Percentiles rank a stretch among this genome's conserved stretches.
Conservation (phyloP, 1,140 invertebrate genomes). For the Brachystomella parvula region DNA sequence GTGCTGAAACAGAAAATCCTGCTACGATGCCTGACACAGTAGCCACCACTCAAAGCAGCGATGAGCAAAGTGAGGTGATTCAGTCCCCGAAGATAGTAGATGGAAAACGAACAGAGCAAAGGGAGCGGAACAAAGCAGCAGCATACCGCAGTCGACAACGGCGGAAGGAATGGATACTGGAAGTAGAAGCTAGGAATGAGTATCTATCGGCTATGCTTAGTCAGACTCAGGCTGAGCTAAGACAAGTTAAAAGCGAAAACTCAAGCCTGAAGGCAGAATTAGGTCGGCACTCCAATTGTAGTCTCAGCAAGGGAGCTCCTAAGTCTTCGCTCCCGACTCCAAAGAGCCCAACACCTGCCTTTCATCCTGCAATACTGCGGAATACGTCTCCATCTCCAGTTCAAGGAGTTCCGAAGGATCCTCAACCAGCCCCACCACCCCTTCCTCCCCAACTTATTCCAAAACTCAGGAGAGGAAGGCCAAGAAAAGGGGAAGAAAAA, state of each 20-base stretch:
- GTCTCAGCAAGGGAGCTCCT: background rate
- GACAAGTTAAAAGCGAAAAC: slow-evolving; percentile 8
- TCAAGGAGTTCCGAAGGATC: background rate
- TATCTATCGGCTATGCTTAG: background rate
- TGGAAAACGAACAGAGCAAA: slow-evolving; percentile 14
- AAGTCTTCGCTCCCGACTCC: background rate
- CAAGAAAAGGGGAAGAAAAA: slow-evolving; percentile 29
- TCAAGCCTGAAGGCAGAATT: slow-evolving; percentile 10
- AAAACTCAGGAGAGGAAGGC: slow-evolving; percentile 26
- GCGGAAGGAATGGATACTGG: slow-evolving; percentile 29
- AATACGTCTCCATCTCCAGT: background rate
- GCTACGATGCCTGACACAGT: background rate
- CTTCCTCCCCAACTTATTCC: background rate
- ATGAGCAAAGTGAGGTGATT: too few species aligned
- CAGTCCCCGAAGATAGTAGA: too few species aligned
- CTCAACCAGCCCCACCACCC: background rate
- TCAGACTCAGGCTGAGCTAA: slow-evolving; percentile 10
- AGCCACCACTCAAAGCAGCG: too few species aligned
- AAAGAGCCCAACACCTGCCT: background rate
- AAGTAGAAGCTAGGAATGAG: slow-evolving; percentile 16
- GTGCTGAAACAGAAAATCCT: background rate
- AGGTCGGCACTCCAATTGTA: slow-evolving; percentile 15
- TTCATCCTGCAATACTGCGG: background rate
- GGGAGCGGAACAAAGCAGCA: slow-evolving; percentile 33
- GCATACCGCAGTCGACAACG: slow-evolving; percentile 27